Conservation (phyloP, 2,888 invertebrate genomes). For the Mimas tiliae region DNA sequence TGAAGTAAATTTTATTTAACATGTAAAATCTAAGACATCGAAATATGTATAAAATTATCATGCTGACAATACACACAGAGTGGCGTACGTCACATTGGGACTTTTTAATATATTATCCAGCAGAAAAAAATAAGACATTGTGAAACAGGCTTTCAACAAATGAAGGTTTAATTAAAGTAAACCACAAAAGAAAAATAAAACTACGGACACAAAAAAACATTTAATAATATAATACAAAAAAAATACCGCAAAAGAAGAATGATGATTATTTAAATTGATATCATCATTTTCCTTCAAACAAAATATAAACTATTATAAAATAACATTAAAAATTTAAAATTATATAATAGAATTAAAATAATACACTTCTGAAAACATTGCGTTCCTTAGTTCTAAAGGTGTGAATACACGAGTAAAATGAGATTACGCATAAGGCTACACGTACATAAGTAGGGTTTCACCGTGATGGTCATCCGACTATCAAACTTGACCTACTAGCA, state of each 20-base stretch:
- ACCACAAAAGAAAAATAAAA: constrained; percentile 5
- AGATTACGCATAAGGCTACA: constrained; percentile 69
- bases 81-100: too few relatives aligned
- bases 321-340: background rate
- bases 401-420: constrained; percentile 56
- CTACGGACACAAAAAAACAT: background rate
- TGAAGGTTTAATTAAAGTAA: too few relatives aligned
- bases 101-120: too few relatives aligned
- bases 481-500: constrained; percentile 67
- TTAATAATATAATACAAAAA: background rate
- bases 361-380: constrained; percentile 8
- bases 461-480: constrained; percentile 38
- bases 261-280: background rate
- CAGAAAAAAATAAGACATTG: too few relatives aligned
- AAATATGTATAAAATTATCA: too few relatives aligned
- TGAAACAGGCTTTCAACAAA: too few relatives aligned
- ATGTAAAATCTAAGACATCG: too few relatives aligned
- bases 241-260: background rate
- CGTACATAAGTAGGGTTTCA: constrained; percentile 51
- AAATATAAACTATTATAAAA: background rate
- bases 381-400: constrained; percentile 35
- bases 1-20: too few relatives aligned
- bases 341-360: background rate
- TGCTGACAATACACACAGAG: too few relatives aligned
- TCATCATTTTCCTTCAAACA: background rate